These are phyloP conservation scores for Epizoanthus fatuus DNA, from an alignment of 92 coral and sea anemone species.

Conservation along the genomic window DNA sequence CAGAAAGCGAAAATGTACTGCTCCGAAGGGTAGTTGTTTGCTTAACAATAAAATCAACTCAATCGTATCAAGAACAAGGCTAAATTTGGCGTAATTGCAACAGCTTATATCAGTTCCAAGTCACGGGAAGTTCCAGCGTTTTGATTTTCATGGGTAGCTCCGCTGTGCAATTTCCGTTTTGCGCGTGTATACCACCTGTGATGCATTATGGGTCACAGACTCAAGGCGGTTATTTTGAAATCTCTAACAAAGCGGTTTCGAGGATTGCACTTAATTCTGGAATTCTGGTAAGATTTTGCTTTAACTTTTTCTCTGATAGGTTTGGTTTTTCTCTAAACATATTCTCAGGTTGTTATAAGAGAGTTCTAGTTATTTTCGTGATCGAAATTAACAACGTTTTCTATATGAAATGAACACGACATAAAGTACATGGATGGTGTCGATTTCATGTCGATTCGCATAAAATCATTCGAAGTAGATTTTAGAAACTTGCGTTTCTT, in stretches of 20 bases:
- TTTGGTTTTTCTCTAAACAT: too few species aligned
- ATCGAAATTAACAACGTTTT: too few species aligned
- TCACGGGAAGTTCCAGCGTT: conserved; percentile 16
- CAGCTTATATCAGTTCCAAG: neutral
- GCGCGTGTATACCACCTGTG: neutral
- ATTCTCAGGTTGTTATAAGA: too few species aligned
- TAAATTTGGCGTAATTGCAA: neutral
- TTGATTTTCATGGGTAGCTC: neutral
- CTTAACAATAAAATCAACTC: neutral
- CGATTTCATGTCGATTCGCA: too few species aligned
- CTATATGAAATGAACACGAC: too few species aligned
- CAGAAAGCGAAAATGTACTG: neutral
- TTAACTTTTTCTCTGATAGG: too few species aligned
- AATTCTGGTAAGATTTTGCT: too few species aligned
- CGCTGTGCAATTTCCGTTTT: conserved; percentile 38
- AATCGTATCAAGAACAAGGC: neutral
- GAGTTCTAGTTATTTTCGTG: too few species aligned
- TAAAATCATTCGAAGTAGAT: too few species aligned
- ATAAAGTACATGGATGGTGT: too few species aligned
- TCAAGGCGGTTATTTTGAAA: conserved; percentile 39
- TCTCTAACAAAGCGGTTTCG: neutral
- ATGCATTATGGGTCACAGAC: conserved; percentile 24
- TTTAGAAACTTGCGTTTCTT: too few species aligned
- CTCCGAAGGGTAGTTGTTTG: neutral
- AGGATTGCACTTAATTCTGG: too few species aligned